Conservation (phyloP, 2,113 vertebrate genomes). For the Aix galericulata region DNA sequence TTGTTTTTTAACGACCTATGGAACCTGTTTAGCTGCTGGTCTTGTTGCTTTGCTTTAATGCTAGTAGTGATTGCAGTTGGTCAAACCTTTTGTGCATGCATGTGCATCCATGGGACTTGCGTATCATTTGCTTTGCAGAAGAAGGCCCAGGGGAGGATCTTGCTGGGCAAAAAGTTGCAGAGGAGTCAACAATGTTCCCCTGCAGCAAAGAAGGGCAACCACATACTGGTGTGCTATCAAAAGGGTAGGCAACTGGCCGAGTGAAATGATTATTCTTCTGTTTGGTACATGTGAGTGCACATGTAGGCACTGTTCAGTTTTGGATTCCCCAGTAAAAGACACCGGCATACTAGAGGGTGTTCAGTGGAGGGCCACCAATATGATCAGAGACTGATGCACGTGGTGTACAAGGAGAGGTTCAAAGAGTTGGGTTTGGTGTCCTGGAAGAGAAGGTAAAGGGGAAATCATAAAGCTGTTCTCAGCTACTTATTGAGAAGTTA, state of each 20-base stretch:
- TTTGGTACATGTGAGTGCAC: neutral
- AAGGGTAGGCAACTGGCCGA: neutral
- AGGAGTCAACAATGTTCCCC: neutral
- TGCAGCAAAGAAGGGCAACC: neutral
- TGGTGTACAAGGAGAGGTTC: neutral
- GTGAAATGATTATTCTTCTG: neutral
- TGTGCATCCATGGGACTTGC: neutral
- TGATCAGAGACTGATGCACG: neutral
- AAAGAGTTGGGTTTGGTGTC: neutral
- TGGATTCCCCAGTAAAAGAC: neutral
- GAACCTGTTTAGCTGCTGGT: neutral
- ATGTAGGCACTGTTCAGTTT: neutral
- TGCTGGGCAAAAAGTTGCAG: neutral
- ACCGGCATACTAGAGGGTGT: neutral
- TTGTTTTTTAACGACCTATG: neutral
- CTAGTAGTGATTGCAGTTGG: neutral
- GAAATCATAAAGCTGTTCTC: neutral
- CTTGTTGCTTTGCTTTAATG: neutral
- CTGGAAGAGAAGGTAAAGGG: neutral
- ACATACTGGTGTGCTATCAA: neutral
- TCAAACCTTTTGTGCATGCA: accelerated
- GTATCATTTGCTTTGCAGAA: neutral
- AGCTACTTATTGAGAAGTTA: neutral
- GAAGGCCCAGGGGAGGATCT: neutral
- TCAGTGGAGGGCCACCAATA: neutral